A percentile compares a stretch with the other conserved stretches of the same genome.
These are phyloP conservation scores for Sebastiscus albofasciatus DNA, from an alignment of 2,797 vertebrate genomes.

Conservation along the genomic window DNA sequence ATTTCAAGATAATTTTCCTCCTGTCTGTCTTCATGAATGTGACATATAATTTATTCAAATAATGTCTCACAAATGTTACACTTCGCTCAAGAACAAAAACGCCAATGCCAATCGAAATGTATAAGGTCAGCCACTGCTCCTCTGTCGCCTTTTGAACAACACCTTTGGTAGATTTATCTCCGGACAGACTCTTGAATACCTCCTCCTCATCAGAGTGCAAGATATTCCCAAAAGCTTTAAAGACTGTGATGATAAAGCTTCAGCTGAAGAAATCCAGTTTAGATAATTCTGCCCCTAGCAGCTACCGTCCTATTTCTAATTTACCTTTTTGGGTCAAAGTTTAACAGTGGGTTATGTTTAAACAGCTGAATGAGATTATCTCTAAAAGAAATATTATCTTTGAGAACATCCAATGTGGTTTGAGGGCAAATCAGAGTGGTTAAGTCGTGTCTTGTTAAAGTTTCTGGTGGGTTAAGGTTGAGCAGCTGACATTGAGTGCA, in stretches of 20 bases:
- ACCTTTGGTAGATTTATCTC: constrained; percentile 22
- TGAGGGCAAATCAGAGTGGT: constrained; percentile 19
- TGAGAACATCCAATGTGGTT: constrained; percentile 17
- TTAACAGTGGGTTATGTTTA: constrained; percentile 50
- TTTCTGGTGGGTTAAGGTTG: constrained; percentile 29
- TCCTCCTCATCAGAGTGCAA: constrained; percentile 7
- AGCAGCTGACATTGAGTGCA: constrained; percentile 31
- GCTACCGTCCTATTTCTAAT: constrained; percentile 44
- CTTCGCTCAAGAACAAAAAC: background rate
- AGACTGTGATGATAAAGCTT: constrained; percentile 33
- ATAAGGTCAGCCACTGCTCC: background rate
- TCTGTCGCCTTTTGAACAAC: background rate
- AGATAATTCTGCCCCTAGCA: constrained; percentile 53
- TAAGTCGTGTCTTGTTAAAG: background rate
- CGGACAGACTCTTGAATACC: constrained; percentile 8
- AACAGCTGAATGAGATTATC: constrained; percentile 38
- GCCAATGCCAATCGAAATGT: background rate
- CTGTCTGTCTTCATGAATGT: background rate
- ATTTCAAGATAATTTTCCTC: background rate
- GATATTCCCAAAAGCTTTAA: constrained; percentile 45
- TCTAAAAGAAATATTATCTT: background rate
- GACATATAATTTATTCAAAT: background rate
- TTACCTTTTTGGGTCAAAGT: constrained; percentile 55
- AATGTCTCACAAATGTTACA: background rate
- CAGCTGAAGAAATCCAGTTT: constrained; percentile 40